phyloP scores from a whole-genome alignment of 2,888 invertebrate species.

The Miltochrista miniata region DNA sequence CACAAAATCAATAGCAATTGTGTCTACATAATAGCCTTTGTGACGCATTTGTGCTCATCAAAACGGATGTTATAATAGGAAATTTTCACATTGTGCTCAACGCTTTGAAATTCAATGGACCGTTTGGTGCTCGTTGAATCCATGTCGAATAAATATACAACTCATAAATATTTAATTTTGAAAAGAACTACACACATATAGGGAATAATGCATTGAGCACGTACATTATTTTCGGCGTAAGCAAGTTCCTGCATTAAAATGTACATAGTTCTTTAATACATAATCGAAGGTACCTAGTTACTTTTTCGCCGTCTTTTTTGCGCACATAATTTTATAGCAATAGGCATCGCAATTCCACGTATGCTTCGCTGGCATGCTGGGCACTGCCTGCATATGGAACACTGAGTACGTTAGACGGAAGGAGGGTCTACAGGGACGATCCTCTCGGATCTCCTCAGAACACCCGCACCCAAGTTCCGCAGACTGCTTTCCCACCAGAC shows the following conservation, averaged over 20 bases:
- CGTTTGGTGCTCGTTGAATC: constrained; percentile 36
- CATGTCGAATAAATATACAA: constrained; percentile 39
- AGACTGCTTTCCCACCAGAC: no score
- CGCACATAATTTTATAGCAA: no score
- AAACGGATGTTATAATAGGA: constrained; percentile 46
- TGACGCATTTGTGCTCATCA: constrained; percentile 35
- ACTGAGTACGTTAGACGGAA: no score
- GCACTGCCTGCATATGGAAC: no score
- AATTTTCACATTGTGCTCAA: constrained; percentile 48
- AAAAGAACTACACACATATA: constrained; percentile 24
- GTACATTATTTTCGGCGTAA: neutral
- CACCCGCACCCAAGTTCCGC: no score
- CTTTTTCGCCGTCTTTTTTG: no score
- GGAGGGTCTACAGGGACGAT: no score
- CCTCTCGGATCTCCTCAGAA: no score
- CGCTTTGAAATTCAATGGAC: constrained; percentile 54
- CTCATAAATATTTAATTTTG: constrained; percentile 47
- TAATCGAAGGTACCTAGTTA: no score
- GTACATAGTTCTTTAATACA: neutral
- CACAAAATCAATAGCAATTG: constrained; percentile 28
- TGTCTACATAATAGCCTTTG: constrained; percentile 29
- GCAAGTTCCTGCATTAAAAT: neutral
- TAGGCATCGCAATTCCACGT: no score
- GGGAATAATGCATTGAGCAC: constrained; percentile 16
- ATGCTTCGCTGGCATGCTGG: no score